phyloP scores from a whole-genome alignment of 2,888 invertebrate genomes.

The Dascillus cervinus region DNA sequence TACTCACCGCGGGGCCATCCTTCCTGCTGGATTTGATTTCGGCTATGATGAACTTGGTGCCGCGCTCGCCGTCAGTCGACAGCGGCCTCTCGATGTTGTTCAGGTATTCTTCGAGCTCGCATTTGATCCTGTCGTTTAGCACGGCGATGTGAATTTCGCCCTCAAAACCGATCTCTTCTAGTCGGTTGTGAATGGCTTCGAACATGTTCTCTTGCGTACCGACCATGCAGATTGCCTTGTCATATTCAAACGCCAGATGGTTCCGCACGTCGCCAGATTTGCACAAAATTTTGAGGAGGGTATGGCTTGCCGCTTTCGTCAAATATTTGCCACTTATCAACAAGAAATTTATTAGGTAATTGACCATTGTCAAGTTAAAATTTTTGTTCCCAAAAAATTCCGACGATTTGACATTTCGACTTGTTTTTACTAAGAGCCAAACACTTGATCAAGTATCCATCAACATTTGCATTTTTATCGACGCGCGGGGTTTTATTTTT shows the following conservation, averaged over 20 bases:
- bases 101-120: constrained; percentile 9
- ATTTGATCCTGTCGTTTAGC: constrained; percentile 9
- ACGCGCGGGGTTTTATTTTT: too few species aligned
- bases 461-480: too few species aligned
- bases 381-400: too few species aligned
- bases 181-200: constrained; percentile 11
- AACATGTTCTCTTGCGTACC: constrained; percentile 16
- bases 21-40: too few species aligned
- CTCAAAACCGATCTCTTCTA: constrained; percentile 3
- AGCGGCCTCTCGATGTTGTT: neutral
- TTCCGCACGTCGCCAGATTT: constrained; percentile 10
- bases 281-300: constrained; percentile 14
- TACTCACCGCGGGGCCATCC: too few species aligned
- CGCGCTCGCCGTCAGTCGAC: too few species aligned
- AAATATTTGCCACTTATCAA: constrained; percentile 19
- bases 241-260: constrained; percentile 8
- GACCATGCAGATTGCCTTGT: constrained; percentile 11
- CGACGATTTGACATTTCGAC: too few species aligned
- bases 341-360: constrained; percentile 18
- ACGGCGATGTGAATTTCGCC: constrained; percentile 8
- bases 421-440: too few species aligned
- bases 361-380: constrained; percentile 15
- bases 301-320: constrained; percentile 15
- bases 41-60: too few species aligned
- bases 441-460: too few species aligned